phyloP scores from a whole-genome alignment of 2,888 invertebrate species.

The Asteroscopus sphinx region DNA sequence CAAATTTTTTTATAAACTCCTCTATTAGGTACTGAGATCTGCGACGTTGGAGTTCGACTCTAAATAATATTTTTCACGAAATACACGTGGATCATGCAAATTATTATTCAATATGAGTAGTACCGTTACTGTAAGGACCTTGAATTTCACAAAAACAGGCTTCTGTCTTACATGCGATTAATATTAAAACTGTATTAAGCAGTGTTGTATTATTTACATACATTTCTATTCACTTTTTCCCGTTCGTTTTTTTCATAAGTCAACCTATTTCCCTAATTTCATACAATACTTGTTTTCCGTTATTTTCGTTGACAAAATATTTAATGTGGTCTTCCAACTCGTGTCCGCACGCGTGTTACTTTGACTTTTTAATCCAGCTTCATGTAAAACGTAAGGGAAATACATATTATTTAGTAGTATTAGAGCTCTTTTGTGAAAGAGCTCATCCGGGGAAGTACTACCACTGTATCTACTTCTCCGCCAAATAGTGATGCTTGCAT shows the following conservation, averaged over 20 bases:
- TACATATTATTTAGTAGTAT: neutral
- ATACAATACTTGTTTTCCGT: neutral
- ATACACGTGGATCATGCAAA: neutral
- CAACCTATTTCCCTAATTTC: conserved; percentile 15
- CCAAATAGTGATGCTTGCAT: no score
- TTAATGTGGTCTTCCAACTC: neutral
- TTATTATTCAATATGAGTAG: conserved; percentile 4
- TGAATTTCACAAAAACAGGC: conserved; percentile 18
- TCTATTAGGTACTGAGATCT: no score
- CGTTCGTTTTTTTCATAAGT: conserved; percentile 21
- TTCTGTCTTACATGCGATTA: conserved; percentile 8
- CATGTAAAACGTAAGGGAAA: neutral
- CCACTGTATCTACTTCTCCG: no score
- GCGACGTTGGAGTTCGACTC: neutral
- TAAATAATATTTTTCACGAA: neutral
- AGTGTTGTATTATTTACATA: conserved; percentile 25
- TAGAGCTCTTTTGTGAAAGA: no score
- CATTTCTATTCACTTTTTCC: conserved; percentile 37
- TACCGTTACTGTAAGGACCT: conserved; percentile 22
- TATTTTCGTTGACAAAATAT: conserved; percentile 9
- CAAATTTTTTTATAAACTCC: no score
- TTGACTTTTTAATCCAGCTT: conserved; percentile 18
- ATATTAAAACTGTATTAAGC: conserved; percentile 16
- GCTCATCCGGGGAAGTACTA: no score
- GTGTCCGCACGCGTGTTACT: neutral